Evolutionary conservation across 2,797 vertebrate genomes (phyloP).

Genomic region (Pseudochromis fuscus): DNA sequence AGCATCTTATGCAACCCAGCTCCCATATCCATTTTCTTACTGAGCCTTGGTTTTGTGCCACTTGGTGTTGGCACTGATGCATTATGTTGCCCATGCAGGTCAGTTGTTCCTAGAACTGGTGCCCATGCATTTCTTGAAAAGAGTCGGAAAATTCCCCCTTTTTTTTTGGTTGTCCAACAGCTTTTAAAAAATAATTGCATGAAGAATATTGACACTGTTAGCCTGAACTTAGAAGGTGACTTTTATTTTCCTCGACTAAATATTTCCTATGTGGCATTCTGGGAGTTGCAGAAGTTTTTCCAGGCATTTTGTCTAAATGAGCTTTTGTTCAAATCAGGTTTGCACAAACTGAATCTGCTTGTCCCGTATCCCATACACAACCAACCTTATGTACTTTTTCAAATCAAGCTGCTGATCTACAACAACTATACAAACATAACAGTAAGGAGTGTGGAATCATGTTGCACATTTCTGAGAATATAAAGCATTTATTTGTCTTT

Average conservation of each 20-base stretch:
- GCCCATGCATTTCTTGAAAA: constrained; percentile 16
- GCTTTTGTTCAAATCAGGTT: constrained; percentile 45
- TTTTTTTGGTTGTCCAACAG: constrained; percentile 8
- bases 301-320: constrained; percentile 45
- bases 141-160: neutral
- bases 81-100: constrained; percentile 24
- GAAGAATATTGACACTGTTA: constrained; percentile 19
- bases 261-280: constrained; percentile 56
- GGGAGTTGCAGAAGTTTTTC: constrained; percentile 39
- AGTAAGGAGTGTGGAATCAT: neutral
- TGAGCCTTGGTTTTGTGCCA: constrained; percentile 24
- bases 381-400: neutral
- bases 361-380: no score
- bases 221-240: constrained; percentile 9
- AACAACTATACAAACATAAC: neutral
- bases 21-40: constrained; percentile 19
- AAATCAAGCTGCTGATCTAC: constrained; percentile 12
- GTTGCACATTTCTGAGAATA: neutral
- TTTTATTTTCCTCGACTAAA: constrained; percentile 46
- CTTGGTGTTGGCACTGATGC: constrained; percentile 8
- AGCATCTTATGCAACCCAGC: constrained; percentile 5
- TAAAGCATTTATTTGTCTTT: constrained; percentile 23
- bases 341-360: constrained; percentile 24
- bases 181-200: constrained; percentile 3
- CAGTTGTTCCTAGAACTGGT: constrained; percentile 58